Percentiles rank a stretch among this genome's conserved stretches.
Evolutionary conservation across 2,888 invertebrate genomes (phyloP).

Genomic region (Altica lythri): DNA sequence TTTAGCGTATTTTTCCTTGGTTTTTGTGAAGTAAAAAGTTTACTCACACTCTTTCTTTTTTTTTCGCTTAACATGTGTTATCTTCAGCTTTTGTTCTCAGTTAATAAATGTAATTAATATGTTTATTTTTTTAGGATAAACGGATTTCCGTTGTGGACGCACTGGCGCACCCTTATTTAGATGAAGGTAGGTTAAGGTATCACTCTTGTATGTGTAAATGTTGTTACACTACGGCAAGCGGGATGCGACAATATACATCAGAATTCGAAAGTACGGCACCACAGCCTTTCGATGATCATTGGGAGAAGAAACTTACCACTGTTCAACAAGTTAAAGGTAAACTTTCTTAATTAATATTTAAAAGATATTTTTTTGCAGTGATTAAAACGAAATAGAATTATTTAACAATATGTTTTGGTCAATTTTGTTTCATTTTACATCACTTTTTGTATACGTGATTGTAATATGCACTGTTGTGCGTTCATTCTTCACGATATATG

Average conservation of each 20-base stretch:
- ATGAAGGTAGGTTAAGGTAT: slow-evolving; percentile 96
- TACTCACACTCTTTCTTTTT: no score
- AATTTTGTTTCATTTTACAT: no score
- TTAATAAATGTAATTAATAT: not conserved
- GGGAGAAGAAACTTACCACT: slow-evolving; percentile 93
- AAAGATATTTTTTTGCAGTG: no score
- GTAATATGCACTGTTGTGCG: no score
- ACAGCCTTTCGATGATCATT: slow-evolving; percentile 91
- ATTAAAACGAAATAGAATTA: no score
- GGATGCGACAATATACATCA: slow-evolving; percentile 83
- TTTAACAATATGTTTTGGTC: no score
- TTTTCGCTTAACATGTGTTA: no score
- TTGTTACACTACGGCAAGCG: slow-evolving; percentile 80
- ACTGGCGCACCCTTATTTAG: slow-evolving; percentile 94
- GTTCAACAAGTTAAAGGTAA: slow-evolving; percentile 95
- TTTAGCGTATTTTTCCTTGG: no score
- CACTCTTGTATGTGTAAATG: slow-evolving; percentile 99
- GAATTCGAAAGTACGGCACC: slow-evolving; percentile 93
- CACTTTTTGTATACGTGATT: no score
- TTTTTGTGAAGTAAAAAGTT: no score
- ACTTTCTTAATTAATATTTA: not conserved
- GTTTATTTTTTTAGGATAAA: slow-evolving; percentile 70
- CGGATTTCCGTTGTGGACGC: slow-evolving; percentile 95
- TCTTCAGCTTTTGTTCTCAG: no score
- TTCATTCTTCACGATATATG: no score